phyloP scores from a whole-genome alignment of 2,888 invertebrate species.

The Rhagophthalmus giganteus region DNA sequence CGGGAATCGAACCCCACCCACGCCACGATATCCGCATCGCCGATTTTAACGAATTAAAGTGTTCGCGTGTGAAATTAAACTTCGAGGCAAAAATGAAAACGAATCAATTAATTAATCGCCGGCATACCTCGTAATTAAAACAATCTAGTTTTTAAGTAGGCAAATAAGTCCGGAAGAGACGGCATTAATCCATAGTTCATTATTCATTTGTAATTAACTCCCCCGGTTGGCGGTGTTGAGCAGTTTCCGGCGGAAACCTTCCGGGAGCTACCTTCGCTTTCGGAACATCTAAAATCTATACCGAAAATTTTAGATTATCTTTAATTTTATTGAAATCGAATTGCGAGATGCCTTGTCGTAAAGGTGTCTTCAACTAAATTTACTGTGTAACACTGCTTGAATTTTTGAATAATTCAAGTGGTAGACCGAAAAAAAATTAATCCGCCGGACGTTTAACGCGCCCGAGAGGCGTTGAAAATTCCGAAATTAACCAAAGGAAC shows the following conservation, averaged over 20 bases:
- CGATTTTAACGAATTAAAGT: conserved; percentile 28
- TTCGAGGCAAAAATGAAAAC: too few species aligned
- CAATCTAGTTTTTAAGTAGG: too few species aligned
- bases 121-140: too few species aligned
- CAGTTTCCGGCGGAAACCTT: conserved; percentile 11
- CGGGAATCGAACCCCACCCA: conserved; percentile 21
- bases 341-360: too few species aligned
- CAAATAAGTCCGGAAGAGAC: too few species aligned
- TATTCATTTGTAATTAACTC: conserved; percentile 40
- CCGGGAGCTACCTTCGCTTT: conserved; percentile 9
- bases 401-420: too few species aligned
- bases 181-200: conserved; percentile 35
- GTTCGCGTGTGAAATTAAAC: conserved; percentile 31
- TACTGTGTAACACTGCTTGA: too few species aligned
- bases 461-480: too few species aligned
- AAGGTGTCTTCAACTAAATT: too few species aligned
- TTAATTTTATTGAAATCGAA: conserved; percentile 6
- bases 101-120: background rate
- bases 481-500: too few species aligned
- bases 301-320: conserved; percentile 16
- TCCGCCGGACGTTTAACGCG: too few species aligned
- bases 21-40: conserved; percentile 21
- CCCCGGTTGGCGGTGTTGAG: conserved; percentile 13
- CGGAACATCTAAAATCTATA: conserved; percentile 16
- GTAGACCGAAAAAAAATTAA: too few species aligned